Evolutionary conservation across 2,888 invertebrate genomes (phyloP).

Genomic region (Ceraclea dissimilis): DNA sequence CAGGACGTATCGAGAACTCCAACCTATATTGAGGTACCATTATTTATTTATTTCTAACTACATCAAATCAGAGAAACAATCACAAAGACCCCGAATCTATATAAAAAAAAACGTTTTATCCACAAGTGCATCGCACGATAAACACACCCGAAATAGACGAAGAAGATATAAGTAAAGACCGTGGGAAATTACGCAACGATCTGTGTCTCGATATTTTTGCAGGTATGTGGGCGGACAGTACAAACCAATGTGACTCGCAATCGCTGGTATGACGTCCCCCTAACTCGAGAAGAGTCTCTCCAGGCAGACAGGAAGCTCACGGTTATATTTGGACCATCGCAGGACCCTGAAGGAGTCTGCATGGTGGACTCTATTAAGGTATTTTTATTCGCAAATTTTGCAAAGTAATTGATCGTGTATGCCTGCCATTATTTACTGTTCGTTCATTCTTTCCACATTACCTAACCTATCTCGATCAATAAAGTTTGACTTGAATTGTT

Average conservation of each 20-base stretch:
- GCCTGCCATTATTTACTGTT: no score
- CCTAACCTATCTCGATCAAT: no score
- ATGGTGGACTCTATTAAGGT: conserved; percentile 90
- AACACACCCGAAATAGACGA: no score
- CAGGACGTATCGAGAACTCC: conserved; percentile 75
- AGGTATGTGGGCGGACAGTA: conserved; percentile 68
- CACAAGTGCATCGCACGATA: no score
- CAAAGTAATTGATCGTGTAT: no score
- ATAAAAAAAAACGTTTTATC: not conserved
- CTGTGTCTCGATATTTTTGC: no score
- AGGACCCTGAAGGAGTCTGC: conserved; percentile 80
- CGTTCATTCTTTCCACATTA: no score
- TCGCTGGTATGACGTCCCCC: conserved; percentile 93
- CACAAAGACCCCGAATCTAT: no score
- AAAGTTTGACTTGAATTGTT: not conserved
- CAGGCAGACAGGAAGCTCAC: conserved; percentile 86
- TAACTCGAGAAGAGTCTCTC: conserved; percentile 88
- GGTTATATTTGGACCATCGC: conserved; percentile 75
- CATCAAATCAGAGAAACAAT: no score
- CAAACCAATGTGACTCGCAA: conserved; percentile 64
- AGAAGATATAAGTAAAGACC: no score
- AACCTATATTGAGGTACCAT: conserved; percentile 63
- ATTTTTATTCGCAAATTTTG: not conserved
- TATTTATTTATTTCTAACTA: no score
- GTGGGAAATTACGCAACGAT: no score